Base-by-base conservation (phyloP, 2,797 vertebrate species). In the Rhinogobio ventralis region DNA sequence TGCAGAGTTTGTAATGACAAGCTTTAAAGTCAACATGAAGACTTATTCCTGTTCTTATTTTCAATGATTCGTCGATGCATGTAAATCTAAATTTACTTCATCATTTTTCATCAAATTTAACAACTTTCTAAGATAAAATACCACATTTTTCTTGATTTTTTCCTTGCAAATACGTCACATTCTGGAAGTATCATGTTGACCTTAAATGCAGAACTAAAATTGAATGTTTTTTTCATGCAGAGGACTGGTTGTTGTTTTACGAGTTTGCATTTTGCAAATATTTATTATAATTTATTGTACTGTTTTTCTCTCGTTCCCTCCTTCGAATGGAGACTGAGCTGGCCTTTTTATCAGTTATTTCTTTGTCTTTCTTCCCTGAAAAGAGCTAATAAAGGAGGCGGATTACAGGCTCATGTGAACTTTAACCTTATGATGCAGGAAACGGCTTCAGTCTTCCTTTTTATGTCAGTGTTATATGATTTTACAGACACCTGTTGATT, bases 401-500 rank as follows among this genome's bases (percentile, higher is more conserved):
- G 45, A 66, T 39, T n/a, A 67, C 64, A 57, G 66, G 17, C 49
- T 51, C 57, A 30, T 51, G 71, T 85, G 73, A 83, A 57, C 39
- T 64, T 80, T 57, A 81, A 82, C 84, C 89, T 88, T 88, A 89
- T 80, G 87, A 91, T 89, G 86, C 90, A 95, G 95, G 95, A 93
- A 94, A 92, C 89, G 91, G 91, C 90, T 92, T 88, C 93, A 94
- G 96, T 96, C 95, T 97, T 97, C 96, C 96, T 95, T 86, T 72
- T 86, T 62, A 28, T 62, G 57, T 28, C 91, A 79, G 90, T 90
- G 94, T 92, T 92, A 90, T 93, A 91, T 92, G 86, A 89, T 89
- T 93, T 92, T 81, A 88, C 69, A 69, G 91, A 92, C 90, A 90
- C 60, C 79, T 85, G 90, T 89, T 89, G 81, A 91, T 91, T 90